These are phyloP conservation scores for Melanaphis sacchari DNA, from an alignment of 1,140 invertebrate genomes.

Conservation along the genomic window DNA sequence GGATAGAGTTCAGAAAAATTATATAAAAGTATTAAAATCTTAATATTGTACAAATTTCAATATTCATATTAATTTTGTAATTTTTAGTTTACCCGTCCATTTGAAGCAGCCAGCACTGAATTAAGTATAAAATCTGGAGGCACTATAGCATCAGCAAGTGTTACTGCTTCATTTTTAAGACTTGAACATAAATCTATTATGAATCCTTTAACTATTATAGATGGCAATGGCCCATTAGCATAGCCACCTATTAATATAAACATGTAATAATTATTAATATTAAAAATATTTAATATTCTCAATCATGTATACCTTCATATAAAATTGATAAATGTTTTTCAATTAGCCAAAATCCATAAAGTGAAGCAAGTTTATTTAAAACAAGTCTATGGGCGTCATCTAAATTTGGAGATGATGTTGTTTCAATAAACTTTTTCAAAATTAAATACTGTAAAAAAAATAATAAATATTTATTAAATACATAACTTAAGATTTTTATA, in stretches of 20 bases:
- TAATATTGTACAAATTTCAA: background rate
- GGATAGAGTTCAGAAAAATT: background rate
- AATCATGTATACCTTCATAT: slow-evolving; percentile 68
- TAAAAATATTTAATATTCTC: background rate
- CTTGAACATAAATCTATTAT: slow-evolving; percentile 71
- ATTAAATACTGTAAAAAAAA: slow-evolving; percentile 60
- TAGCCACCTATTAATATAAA: slow-evolving; percentile 50
- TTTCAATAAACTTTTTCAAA: slow-evolving; percentile 60
- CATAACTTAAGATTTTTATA: background rate
- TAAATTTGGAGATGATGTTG: slow-evolving; percentile 54
- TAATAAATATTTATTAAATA: no score
- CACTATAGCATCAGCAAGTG: slow-evolving; percentile 84
- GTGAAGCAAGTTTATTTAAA: slow-evolving; percentile 71
- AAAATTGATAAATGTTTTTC: slow-evolving; percentile 79
- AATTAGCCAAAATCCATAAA: slow-evolving; percentile 77
- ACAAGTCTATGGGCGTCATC: slow-evolving; percentile 66
- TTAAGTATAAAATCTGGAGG: slow-evolving; percentile 87
- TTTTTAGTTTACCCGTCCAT: slow-evolving; percentile 70
- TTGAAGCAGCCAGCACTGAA: slow-evolving; percentile 78
- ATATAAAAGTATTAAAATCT: background rate
- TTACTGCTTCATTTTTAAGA: slow-evolving; percentile 77
- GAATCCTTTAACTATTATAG: slow-evolving; percentile 60
- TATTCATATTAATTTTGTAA: background rate
- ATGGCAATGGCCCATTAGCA: slow-evolving; percentile 45
- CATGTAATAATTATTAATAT: background rate